Conservation (phyloP, 2,797 vertebrate species). For the Sebastes diaconus region DNA sequence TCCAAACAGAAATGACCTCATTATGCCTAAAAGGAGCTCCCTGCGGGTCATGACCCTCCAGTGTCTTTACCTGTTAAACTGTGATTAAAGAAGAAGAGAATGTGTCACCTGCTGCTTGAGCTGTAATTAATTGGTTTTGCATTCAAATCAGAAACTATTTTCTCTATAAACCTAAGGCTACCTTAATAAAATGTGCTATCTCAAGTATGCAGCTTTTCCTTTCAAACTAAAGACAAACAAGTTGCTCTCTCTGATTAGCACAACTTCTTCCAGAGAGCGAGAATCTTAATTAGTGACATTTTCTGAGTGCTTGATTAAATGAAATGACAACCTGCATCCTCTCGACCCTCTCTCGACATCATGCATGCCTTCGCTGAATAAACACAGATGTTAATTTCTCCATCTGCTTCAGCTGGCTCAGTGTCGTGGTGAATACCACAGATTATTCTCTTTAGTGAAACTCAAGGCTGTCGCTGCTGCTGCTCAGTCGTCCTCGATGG, state of each 20-base stretch:
- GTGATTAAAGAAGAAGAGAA: conserved; percentile 14
- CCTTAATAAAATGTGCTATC: neutral
- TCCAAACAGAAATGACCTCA: conserved; percentile 14
- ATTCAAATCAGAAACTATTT: neutral
- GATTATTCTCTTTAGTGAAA: neutral
- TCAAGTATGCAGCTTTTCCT: neutral
- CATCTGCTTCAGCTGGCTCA: neutral
- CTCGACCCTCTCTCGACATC: conserved; percentile 3
- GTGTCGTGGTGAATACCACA: neutral
- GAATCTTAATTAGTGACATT: conserved; percentile 1
- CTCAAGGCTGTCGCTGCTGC: too few relatives aligned
- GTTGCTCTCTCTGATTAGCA: neutral
- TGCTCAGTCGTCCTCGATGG: neutral
- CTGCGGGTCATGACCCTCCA: neutral
- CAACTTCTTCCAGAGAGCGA: neutral
- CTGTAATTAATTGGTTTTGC: neutral
- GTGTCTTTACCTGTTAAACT: conserved; percentile 5
- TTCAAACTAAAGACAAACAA: neutral
- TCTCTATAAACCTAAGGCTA: neutral
- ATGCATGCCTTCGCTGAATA: neutral
- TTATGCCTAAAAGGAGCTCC: neutral
- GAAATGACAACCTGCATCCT: conserved; percentile 8
- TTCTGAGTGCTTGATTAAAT: neutral
- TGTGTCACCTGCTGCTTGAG: neutral
- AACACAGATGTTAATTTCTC: conserved; percentile 1